Percentiles rank a stretch among this genome's conserved stretches.
Evolutionary conservation across 2,113 vertebrate genomes (phyloP).

Genomic region (Mormoops blainvillei): DNA sequence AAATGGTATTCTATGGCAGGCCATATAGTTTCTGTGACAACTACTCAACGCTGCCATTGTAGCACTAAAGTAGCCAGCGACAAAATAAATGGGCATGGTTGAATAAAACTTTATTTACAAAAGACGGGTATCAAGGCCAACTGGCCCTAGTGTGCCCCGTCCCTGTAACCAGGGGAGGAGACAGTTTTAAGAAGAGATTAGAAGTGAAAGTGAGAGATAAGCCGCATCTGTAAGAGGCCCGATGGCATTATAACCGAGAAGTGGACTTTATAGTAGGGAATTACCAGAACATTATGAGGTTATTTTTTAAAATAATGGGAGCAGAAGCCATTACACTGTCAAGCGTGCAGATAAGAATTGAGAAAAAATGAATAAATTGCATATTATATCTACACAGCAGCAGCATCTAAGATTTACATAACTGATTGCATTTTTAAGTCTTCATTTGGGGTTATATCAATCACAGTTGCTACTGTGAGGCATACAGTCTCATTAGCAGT

Average conservation of each 20-base stretch:
- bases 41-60: background rate
- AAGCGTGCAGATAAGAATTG: background rate
- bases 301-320: background rate
- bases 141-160: background rate
- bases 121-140: background rate
- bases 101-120: background rate
- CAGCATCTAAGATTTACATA: constrained; percentile 5
- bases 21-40: background rate
- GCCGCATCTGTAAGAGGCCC: background rate
- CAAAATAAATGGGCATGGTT: background rate
- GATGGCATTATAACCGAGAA: background rate
- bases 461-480: background rate
- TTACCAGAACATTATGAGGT: background rate
- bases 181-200: background rate
- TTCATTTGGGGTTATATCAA: background rate
- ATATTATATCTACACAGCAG: background rate
- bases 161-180: background rate
- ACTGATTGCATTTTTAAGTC: background rate
- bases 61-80: background rate
- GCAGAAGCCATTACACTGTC: background rate
- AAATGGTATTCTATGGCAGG: background rate
- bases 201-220: background rate
- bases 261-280: background rate
- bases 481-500: background rate
- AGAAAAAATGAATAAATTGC: background rate